phyloP scores from a whole-genome alignment of 2,888 invertebrate genomes.

The Fabriciana adippe region DNA sequence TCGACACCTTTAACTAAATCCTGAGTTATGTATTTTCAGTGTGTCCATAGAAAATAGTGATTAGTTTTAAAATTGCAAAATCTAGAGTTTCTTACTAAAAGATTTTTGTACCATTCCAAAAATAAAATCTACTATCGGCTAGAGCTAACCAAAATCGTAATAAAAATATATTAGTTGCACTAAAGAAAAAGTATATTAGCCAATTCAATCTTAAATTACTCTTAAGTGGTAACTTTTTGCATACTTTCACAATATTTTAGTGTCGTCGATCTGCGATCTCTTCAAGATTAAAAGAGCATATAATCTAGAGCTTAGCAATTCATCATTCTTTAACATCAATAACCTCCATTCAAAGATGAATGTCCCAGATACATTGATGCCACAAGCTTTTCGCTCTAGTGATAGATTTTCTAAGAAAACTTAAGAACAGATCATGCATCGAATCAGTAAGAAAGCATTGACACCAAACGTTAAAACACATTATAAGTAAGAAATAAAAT shows the following conservation, averaged over 20 bases:
- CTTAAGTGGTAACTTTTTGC: too few species aligned
- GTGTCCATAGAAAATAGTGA: too few species aligned
- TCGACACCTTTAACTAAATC: not conserved
- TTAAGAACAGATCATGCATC: constrained; percentile 9
- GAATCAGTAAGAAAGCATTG: constrained; percentile 2
- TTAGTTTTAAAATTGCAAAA: too few species aligned
- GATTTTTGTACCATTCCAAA: too few species aligned
- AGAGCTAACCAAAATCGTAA: too few species aligned
- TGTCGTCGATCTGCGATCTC: constrained; percentile 14
- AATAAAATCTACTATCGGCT: too few species aligned
- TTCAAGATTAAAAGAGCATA: constrained; percentile 21
- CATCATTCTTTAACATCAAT: constrained; percentile 34
- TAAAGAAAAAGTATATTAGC: too few species aligned
- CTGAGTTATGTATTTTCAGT: too few species aligned
- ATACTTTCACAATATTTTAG: constrained; percentile 11
- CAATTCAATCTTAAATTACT: too few species aligned
- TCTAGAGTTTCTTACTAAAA: too few species aligned
- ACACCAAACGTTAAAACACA: not conserved
- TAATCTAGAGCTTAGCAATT: constrained; percentile 28
- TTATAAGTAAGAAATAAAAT: not conserved
- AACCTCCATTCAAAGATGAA: constrained; percentile 29
- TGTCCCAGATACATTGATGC: constrained; percentile 29
- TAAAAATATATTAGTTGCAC: too few species aligned
- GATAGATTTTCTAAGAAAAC: constrained; percentile 9
- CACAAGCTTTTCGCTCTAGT: constrained; percentile 21